Base-by-base conservation (phyloP, 2,113 vertebrate genomes). In the Pagrus major region DNA sequence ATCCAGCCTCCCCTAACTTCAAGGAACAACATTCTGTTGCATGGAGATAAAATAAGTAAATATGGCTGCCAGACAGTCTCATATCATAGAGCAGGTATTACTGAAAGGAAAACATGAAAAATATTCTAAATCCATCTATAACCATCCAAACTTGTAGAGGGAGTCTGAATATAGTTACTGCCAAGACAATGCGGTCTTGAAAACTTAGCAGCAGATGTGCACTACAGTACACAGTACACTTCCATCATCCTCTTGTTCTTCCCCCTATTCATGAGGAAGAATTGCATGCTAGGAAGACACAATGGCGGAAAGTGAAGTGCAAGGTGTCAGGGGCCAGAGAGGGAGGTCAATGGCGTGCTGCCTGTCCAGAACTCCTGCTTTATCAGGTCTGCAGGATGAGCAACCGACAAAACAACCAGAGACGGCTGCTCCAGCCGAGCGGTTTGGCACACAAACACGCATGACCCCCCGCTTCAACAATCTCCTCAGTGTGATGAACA, bases 191-290 rank as follows among this genome's bases (percentile, higher is more conserved):
- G 90, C 84, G 92, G 90, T 94, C 93, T 80, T 73, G 83, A 93
- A 92, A 95, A 95, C 89, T 83, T 88, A 71, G 85, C 93, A 93
- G 84, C 94, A 97, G 94, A 96, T 95, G 95, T 79, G 78, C 37
- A 20, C 55, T 71, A 64, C 83, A 20, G 51, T 71, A 64, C 83
- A 71, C 44, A 35, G 25, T 76, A 59, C 25, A 15, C 44, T 84
- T 76, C 23, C 77, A 82, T 78, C 56, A 80, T 87, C 81, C 88
- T 94, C 35, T 66, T 70, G 61, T 73, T 69, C 78, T 86, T 74
- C 72, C 33, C 76, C n/a, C 39, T 39, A 56, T 68, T 85, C 68
- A 84, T 84, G 92, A 84, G 59, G 51, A 88, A 76, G 73, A 85
- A 78, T 67, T 72, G 49, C 85, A 78, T 81, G 80, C 84, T 93